Evolutionary conservation across 2,113 vertebrate genomes (phyloP), one percentile per base, ranked within the genome.

Genomic region (Nothobranchius kuhntae): DNA sequence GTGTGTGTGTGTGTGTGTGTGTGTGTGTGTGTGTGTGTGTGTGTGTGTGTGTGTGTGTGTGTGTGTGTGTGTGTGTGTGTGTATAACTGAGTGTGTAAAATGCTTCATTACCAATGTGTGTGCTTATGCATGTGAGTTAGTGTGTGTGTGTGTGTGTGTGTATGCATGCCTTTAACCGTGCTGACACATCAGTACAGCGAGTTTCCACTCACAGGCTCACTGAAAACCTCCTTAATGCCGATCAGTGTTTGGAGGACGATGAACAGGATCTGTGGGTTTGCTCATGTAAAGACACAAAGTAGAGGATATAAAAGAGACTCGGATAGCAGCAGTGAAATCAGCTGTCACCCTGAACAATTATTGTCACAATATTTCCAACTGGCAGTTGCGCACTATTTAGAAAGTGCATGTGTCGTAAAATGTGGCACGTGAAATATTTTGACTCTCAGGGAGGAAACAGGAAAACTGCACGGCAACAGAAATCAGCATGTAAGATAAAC

Each of bases 361-460:
- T 61, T 86, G 85, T 86, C 80, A 87, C 21, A 85, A 86, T 84
- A 80, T 90, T 83, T 85, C 48, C 67, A 71, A 64, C 61, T 54
- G 26, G 67, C 66, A 44, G 62, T 64, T 2, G n/a, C 44, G 50
- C 50, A 58, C 51, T 38, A 65, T 26, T 0, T 35, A 11, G 46
- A 61, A 77, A 14, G 46, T 14, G 7, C 40, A 53, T 71, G 67
- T 75, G 71, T 77, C 68, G 65, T 9, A 60, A 51, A 47, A 38
- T 64, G 26, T 63, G 77, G 61, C 72, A 42, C 56, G 58, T 55
- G 61, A 67, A 74, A 67, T 76, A 73, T 67, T 81, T 60, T 84
- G 83, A 82, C 80, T 73, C 17, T 30, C 17, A 17, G 47, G 40
- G 71, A 66, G 56, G 52, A 67, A 30, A 45, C 1, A 21, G 38